Conservation (phyloP, 2,797 vertebrate genomes). For the Mus caroli region DNA sequence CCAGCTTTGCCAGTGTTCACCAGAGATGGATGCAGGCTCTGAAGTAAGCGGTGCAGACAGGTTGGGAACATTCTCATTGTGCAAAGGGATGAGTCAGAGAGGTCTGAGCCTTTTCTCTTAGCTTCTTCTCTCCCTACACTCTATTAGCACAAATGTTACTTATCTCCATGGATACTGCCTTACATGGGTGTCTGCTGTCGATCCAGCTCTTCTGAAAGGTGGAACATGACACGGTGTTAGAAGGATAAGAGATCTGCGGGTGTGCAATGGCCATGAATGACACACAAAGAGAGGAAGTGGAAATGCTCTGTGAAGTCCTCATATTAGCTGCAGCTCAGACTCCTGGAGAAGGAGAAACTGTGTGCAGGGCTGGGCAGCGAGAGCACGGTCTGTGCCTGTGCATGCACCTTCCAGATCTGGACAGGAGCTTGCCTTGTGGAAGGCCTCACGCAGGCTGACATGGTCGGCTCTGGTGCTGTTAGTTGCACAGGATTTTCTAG, state of each 20-base stretch:
- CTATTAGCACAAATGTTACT: slow-evolving; percentile 14
- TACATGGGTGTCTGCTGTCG: not conserved
- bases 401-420: no score
- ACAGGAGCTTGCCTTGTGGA: not conserved
- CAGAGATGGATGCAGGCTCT: not conserved
- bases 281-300: not conserved
- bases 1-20: not conserved
- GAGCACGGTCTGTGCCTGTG: no score
- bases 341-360: no score
- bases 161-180: not conserved
- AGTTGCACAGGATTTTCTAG: not conserved
- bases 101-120: not conserved
- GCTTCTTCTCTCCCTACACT: slow-evolving; percentile 6
- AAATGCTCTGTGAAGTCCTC: not conserved
- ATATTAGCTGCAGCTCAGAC: no score
- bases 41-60: not conserved
- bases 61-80: not conserved
- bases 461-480: not conserved
- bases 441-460: not conserved
- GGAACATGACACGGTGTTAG: not conserved
- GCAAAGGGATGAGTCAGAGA: not conserved
- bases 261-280: not conserved
- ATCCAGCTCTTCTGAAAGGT: not conserved
- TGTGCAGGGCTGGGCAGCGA: no score
- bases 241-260: not conserved